Percentiles rank a stretch among this genome's conserved stretches.
phyloP scores from a whole-genome alignment of 2,888 invertebrate species.

The Noctua fimbriata region DNA sequence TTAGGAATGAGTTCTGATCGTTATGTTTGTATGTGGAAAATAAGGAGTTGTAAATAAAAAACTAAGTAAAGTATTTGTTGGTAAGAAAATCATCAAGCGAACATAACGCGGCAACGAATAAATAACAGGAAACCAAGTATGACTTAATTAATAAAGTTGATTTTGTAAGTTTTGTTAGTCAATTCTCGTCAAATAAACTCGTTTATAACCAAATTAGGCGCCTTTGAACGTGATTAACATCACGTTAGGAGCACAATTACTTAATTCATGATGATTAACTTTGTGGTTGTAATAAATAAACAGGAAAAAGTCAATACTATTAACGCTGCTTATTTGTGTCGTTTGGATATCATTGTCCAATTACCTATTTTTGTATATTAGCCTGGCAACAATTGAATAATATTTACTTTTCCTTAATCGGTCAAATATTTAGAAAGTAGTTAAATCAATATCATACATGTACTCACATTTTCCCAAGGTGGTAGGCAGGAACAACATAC shows the following conservation, averaged over 20 bases:
- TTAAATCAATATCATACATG: neutral
- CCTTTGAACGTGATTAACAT: conserved; percentile 9
- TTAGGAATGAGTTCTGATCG: neutral
- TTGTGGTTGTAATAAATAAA: conserved; percentile 11
- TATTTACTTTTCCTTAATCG: conserved; percentile 10
- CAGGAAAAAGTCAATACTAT: conserved; percentile 40
- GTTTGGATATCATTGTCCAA: conserved; percentile 8
- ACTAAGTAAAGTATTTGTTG: neutral
- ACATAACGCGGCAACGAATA: neutral
- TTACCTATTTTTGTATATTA: conserved; percentile 12
- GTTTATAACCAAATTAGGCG: conserved; percentile 17
- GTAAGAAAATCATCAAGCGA: neutral
- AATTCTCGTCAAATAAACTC: neutral
- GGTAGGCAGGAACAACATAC: neutral
- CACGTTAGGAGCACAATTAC: conserved; percentile 23
- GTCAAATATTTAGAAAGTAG: conserved; percentile 1
- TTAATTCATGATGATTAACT: neutral
- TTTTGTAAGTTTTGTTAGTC: neutral
- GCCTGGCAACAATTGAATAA: neutral
- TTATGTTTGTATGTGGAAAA: neutral
- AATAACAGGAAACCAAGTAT: neutral
- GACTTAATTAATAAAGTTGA: neutral
- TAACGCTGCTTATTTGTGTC: conserved; percentile 40
- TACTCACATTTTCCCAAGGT: neutral
- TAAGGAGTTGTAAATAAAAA: no score